phyloP scores from a whole-genome alignment of 1,140 invertebrate genomes.

The Sarcophaga bullata region DNA sequence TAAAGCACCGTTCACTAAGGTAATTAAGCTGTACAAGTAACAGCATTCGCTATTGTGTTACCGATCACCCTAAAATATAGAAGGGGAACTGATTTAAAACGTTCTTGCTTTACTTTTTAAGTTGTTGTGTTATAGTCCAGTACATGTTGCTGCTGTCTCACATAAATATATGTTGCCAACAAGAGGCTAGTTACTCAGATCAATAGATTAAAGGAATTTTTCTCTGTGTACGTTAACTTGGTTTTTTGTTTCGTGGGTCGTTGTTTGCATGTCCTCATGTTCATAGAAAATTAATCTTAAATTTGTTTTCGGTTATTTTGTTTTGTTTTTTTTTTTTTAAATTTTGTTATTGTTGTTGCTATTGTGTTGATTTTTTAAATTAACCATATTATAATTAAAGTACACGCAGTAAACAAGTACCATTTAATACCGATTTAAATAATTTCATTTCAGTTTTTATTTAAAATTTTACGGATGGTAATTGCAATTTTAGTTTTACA shows the following conservation, averaged over 20 bases:
- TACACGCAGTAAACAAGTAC: background rate
- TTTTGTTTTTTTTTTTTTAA: background rate
- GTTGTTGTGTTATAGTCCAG: too few species aligned
- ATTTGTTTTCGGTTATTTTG: background rate
- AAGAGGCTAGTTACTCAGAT: too few species aligned
- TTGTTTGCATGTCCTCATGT: slow-evolving; percentile 36
- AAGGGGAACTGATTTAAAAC: too few species aligned
- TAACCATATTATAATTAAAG: slow-evolving; percentile 19
- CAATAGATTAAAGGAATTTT: background rate
- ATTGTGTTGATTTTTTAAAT: slow-evolving; percentile 3
- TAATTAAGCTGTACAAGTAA: too few species aligned
- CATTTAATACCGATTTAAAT: background rate
- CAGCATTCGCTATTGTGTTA: too few species aligned
- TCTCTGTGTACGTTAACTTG: background rate
- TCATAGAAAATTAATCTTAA: slow-evolving; percentile 32
- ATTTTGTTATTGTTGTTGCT: background rate
- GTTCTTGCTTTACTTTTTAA: too few species aligned
- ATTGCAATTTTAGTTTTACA: too few species aligned
- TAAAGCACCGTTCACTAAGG: too few species aligned
- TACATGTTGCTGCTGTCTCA: too few species aligned
- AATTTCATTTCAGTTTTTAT: background rate
- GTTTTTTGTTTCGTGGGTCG: background rate
- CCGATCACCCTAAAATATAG: too few species aligned
- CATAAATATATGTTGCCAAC: too few species aligned
- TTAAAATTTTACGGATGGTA: background rate